Conservation (phyloP, 1,140 invertebrate species). For the Chironomus striatipennis region DNA sequence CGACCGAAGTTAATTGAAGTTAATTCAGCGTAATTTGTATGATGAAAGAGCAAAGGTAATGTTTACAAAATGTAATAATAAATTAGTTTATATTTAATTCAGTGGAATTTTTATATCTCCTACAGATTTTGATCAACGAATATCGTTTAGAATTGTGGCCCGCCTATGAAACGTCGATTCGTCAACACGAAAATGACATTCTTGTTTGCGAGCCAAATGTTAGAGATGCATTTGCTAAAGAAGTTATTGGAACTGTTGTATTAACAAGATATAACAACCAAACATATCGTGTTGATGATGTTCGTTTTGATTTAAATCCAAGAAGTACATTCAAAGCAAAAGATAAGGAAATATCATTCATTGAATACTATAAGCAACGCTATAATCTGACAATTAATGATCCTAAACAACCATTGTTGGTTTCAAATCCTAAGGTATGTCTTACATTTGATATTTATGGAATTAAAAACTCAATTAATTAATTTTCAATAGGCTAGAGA, state of each 20-base stretch:
- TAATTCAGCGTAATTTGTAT: conserved; percentile 71
- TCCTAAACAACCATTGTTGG: conserved; percentile 66
- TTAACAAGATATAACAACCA: conserved; percentile 34
- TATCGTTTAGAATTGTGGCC: conserved; percentile 53
- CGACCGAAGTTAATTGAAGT: conserved; percentile 47
- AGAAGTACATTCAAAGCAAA: conserved; percentile 55
- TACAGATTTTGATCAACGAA: conserved; percentile 67
- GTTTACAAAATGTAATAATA: no score
- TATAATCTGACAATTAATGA: conserved; percentile 65
- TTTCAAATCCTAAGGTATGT: conserved; percentile 45
- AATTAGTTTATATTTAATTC: no score
- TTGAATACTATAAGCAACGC: conserved; percentile 72
- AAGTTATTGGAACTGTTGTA: conserved; percentile 42
- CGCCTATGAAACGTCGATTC: conserved; percentile 69
- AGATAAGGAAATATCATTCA: conserved; percentile 51
- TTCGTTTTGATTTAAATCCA: conserved; percentile 65
- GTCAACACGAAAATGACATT: conserved; percentile 65
- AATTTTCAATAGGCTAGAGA: no score
- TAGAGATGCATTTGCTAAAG: conserved; percentile 47
- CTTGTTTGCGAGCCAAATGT: conserved; percentile 52
- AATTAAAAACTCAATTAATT: no score
- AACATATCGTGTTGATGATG: conserved; percentile 59
- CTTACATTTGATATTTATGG: no score
- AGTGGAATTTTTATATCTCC: conserved; percentile 47
- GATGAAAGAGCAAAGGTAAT: conserved; percentile 43